phyloP scores from a whole-genome alignment of 1,140 invertebrate species.

The Ceratoteleas bidentatus region DNA sequence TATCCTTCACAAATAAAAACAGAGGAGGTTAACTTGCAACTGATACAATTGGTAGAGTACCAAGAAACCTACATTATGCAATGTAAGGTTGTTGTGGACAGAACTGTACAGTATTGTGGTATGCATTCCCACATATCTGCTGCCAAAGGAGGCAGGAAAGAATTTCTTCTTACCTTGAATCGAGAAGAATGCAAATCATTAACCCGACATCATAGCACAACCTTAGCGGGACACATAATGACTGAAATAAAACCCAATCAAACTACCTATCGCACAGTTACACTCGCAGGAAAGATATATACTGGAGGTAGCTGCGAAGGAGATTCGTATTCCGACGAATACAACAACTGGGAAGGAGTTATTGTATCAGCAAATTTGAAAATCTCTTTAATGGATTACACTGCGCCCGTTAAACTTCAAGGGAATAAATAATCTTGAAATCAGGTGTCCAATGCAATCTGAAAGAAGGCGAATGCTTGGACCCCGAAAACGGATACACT shows the following conservation, averaged over 20 bases:
- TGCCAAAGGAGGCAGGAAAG: background rate
- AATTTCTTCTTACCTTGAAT: too few species aligned
- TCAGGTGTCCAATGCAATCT: too few species aligned
- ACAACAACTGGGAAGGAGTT: background rate
- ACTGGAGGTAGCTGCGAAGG: background rate
- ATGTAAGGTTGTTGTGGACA: background rate
- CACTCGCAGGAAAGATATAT: background rate
- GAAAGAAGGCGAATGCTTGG: background rate
- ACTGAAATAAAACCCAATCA: background rate
- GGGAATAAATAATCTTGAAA: too few species aligned
- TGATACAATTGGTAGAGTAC: background rate
- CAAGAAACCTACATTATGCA: background rate
- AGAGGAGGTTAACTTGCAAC: background rate
- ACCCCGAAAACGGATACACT: too few species aligned
- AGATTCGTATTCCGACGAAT: constrained; percentile 2
- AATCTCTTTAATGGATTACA: background rate
- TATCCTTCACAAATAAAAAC: background rate
- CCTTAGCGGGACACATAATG: background rate
- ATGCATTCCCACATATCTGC: constrained; percentile 5
- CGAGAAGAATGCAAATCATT: background rate
- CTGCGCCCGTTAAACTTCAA: background rate
- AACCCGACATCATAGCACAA: background rate
- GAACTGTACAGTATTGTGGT: background rate
- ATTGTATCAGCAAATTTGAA: background rate
- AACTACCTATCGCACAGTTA: too few species aligned